Evolutionary conservation across 2,797 vertebrate species (phyloP).

Genomic region (Bovichtus variegatus): DNA sequence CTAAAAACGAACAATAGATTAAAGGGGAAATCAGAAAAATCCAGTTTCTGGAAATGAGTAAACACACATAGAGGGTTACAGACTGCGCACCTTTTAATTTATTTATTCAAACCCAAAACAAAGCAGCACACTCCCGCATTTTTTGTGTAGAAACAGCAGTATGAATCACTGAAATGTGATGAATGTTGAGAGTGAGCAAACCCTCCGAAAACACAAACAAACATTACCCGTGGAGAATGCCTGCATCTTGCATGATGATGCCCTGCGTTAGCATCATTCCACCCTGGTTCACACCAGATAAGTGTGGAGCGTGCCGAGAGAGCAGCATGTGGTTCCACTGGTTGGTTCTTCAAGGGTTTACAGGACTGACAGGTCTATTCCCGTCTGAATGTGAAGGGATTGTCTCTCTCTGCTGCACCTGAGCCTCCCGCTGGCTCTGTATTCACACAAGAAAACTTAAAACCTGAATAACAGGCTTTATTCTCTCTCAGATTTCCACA

Average conservation of each 20-base stretch:
- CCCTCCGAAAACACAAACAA: constrained; percentile 33
- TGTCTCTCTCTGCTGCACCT: constrained; percentile 80
- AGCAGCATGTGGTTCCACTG: constrained; percentile 69
- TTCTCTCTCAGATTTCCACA: constrained; percentile 36
- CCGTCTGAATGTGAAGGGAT: constrained; percentile 66
- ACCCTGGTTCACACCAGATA: constrained; percentile 64
- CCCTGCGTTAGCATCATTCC: constrained; percentile 47
- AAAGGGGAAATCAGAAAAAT: constrained; percentile 9
- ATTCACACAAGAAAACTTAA: constrained; percentile 52
- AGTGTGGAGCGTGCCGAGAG: constrained; percentile 43
- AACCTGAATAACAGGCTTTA: constrained; percentile 54
- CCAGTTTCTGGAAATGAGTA: background rate
- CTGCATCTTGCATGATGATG: constrained; percentile 47
- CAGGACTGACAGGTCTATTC: constrained; percentile 80
- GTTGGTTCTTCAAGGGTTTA: constrained; percentile 70
- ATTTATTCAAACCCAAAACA: constrained; percentile 29
- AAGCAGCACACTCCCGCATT: background rate
- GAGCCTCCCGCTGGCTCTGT: constrained; percentile 63
- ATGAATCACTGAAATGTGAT: constrained; percentile 45
- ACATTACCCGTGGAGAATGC: constrained; percentile 13
- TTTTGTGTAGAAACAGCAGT: constrained; percentile 18
- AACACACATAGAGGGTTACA: constrained; percentile 8
- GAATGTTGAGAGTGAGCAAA: constrained; percentile 10
- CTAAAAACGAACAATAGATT: background rate
- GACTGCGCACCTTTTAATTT: background rate